Conservation (phyloP, 1,140 invertebrate genomes). For the Eumaeus atala region DNA sequence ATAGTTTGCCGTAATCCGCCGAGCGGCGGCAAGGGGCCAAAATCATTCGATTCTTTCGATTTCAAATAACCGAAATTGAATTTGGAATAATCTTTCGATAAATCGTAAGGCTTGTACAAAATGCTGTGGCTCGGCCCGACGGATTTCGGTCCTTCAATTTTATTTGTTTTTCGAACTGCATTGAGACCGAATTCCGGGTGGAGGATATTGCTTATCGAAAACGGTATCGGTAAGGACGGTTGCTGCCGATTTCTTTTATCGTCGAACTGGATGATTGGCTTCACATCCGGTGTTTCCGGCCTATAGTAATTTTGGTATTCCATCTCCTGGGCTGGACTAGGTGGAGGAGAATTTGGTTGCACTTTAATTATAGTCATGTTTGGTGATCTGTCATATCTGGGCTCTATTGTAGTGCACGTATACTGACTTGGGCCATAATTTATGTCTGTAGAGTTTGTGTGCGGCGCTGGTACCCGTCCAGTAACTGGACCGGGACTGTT, state of each 20-base stretch:
- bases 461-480: slow-evolving; percentile 52
- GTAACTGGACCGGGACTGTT: slow-evolving; percentile 68
- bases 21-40: slow-evolving; percentile 62
- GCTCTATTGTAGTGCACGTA: slow-evolving; percentile 60
- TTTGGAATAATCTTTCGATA: slow-evolving; percentile 45
- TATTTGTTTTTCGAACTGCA: slow-evolving; percentile 56
- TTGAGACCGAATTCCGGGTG: slow-evolving; percentile 68
- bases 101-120: slow-evolving; percentile 68
- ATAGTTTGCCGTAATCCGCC: slow-evolving; percentile 77
- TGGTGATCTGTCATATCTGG: slow-evolving; percentile 40
- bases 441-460: slow-evolving; percentile 33
- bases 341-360: slow-evolving; percentile 53
- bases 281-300: slow-evolving; percentile 57
- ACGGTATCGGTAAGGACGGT: slow-evolving; percentile 42
- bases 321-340: slow-evolving; percentile 47
- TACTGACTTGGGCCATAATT: slow-evolving; percentile 47
- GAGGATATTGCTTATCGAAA: slow-evolving; percentile 68
- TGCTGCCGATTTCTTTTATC: slow-evolving; percentile 40
- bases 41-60: slow-evolving; percentile 44
- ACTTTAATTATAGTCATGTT: slow-evolving; percentile 55
- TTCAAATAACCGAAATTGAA: slow-evolving; percentile 48
- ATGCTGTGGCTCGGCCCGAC: slow-evolving; percentile 61
- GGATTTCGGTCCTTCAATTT: slow-evolving; percentile 62
- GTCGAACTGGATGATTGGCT: slow-evolving; percentile 46
- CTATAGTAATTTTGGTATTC: slow-evolving; percentile 56